Base-by-base conservation (phyloP, 2,888 invertebrate species). In the Heliconius ethilla region DNA sequence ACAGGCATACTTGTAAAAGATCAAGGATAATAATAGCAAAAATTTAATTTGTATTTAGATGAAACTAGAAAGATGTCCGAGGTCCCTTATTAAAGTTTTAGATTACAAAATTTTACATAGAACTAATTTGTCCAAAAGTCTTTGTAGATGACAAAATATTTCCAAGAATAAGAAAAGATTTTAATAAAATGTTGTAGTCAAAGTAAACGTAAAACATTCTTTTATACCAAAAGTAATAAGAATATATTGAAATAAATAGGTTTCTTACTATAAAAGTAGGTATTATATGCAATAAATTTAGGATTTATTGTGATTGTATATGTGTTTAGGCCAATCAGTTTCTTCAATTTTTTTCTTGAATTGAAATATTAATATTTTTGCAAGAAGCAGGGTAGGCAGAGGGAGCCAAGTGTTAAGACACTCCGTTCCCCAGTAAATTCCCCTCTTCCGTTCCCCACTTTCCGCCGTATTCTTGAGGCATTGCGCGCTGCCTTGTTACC, bases 21-120 rank as follows among this genome's bases (percentile, higher is more conserved):
- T 67, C 33, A 67, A 22, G 13, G 22, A 11, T 11, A 67, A 67
- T 22, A 13, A 67, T 37, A 67, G 33, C 37, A n/a, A 22, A n/a
- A 67, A 37, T 37, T 37, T 67, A n/a, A 67, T 67, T 67, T 67
- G 37, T 37, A 67, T 25, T 37, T 51, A 55, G 51, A 70, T 29
- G 29, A 11, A 70, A 55, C 51, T 55, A 29, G 22, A 70, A 29
- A 70, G 29, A 29, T 51, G 40, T 27, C 51, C 10, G 29, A 70
- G 29, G 7, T 70, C 51, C 29, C 29, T 70, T 70, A 70, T 70
- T 55, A 55, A 55, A 70, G 51, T 55, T 70, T 55, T 22, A 70
- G 27, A 70, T 70, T 70, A 29, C 70, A 51, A 27, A 51, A 22
- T 70, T 70, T 70, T 27, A 70, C 27, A 59, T 18, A 27, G 22